Conservation (phyloP, 2,797 vertebrate genomes). For the Garrulus glandarius region DNA sequence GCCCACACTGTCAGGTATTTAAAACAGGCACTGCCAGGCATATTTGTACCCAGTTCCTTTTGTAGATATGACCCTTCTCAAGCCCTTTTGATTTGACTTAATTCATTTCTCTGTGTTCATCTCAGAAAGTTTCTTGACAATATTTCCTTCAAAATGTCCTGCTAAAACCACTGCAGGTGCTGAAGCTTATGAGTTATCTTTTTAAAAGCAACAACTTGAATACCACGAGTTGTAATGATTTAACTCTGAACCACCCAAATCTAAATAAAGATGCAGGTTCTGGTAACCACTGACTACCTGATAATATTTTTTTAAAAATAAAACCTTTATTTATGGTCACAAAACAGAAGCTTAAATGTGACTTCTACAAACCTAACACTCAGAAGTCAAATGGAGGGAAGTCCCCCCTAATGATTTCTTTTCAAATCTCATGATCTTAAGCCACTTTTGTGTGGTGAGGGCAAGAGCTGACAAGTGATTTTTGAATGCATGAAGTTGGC, state of each 20-base stretch:
- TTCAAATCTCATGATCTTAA: neutral
- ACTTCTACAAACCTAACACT: neutral
- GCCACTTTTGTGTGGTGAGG: neutral
- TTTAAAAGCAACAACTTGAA: neutral
- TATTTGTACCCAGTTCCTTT: neutral
- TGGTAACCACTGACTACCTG: neutral
- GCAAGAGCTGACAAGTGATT: conserved; percentile 31
- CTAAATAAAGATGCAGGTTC: neutral
- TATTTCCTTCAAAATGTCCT: neutral
- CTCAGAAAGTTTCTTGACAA: neutral
- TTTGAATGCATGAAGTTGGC: neutral
- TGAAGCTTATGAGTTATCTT: neutral
- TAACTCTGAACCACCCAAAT: neutral
- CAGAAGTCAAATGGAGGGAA: neutral
- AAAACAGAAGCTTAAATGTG: neutral
- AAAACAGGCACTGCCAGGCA: neutral
- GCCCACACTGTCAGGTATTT: neutral
- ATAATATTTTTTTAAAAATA: neutral
- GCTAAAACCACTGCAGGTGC: neutral
- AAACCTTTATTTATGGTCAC: neutral
- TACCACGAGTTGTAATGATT: neutral
- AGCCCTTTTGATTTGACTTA: neutral
- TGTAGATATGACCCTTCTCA: neutral
- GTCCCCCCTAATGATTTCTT: neutral
- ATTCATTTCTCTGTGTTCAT: neutral